phyloP scores from a whole-genome alignment of 2,113 vertebrate genomes.

The Mola mola region DNA sequence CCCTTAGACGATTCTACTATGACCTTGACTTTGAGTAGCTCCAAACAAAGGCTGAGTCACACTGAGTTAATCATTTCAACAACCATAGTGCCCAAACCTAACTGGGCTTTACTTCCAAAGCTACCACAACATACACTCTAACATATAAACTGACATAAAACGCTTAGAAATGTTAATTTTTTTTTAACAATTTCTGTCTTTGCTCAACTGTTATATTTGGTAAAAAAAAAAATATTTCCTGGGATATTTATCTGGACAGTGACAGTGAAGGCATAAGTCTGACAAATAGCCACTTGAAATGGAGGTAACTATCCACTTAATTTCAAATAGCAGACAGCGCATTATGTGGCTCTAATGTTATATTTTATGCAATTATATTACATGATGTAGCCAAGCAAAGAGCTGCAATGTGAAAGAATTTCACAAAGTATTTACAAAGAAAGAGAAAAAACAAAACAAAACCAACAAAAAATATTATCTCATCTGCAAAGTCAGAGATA shows the following conservation, averaged over 20 bases:
- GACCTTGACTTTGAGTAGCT: slow-evolving; percentile 59
- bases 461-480: not conserved
- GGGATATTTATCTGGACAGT: slow-evolving; percentile 36
- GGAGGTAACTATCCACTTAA: slow-evolving; percentile 54
- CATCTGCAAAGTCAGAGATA: slow-evolving; percentile 36
- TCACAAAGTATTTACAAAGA: slow-evolving; percentile 37
- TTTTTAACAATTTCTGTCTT: slow-evolving; percentile 46
- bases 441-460: not conserved
- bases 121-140: slow-evolving; percentile 9
- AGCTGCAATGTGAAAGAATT: slow-evolving; percentile 42
- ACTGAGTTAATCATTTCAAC: slow-evolving; percentile 44
- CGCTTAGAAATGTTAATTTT: too few species aligned
- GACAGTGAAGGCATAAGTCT: too few species aligned
- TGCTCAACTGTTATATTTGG: slow-evolving; percentile 53
- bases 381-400: slow-evolving; percentile 26
- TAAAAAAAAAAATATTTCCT: slow-evolving; percentile 54
- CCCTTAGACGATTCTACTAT: slow-evolving; percentile 26
- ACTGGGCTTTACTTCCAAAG: slow-evolving; percentile 31
- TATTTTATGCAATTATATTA: slow-evolving; percentile 38
- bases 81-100: slow-evolving; percentile 14
- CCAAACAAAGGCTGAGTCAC: slow-evolving; percentile 56
- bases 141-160: slow-evolving; percentile 27
- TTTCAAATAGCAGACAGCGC: too few species aligned
- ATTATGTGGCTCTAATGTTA: slow-evolving; percentile 38
- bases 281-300: slow-evolving; percentile 49